phyloP scores from a whole-genome alignment of 2,888 invertebrate genomes.

The Odontothrips loti region DNA sequence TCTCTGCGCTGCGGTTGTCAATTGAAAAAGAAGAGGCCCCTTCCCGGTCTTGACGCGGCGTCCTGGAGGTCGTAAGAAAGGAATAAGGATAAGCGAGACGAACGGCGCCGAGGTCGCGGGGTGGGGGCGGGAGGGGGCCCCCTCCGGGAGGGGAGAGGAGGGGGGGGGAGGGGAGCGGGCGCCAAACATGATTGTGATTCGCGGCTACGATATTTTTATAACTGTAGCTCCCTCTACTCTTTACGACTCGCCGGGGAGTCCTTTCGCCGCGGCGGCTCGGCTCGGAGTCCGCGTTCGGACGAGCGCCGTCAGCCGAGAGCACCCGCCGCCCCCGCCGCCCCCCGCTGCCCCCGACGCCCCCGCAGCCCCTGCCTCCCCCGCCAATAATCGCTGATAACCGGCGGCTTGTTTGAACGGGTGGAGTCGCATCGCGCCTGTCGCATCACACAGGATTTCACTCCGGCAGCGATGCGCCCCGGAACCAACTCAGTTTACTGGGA shows the following conservation, averaged over 20 bases:
- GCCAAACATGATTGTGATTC: slow-evolving; percentile 6
- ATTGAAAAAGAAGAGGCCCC: too few relatives aligned
- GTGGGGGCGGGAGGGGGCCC: neutral
- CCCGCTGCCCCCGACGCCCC: neutral
- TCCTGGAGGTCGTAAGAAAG: too few relatives aligned
- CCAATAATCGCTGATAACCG: too few relatives aligned
- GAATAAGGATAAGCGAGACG: neutral
- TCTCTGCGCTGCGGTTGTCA: too few relatives aligned
- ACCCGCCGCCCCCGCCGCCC: neutral
- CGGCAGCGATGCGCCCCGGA: too few relatives aligned
- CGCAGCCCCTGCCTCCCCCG: too few relatives aligned
- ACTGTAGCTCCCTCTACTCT: neutral
- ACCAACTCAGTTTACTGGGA: too few relatives aligned
- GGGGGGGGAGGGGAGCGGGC: neutral
- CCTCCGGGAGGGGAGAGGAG: neutral
- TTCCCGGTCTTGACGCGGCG: too few relatives aligned
- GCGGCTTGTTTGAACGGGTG: too few relatives aligned
- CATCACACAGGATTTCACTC: too few relatives aligned
- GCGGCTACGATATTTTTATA: slow-evolving; percentile 11
- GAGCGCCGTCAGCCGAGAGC: neutral
- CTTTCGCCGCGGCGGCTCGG: neutral
- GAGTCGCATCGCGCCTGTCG: too few relatives aligned
- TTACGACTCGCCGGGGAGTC: neutral
- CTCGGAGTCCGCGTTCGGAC: too few relatives aligned
- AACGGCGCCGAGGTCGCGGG: neutral